Conservation (phyloP, 2,797 vertebrate genomes). For the Scyliorhinus canicula region DNA sequence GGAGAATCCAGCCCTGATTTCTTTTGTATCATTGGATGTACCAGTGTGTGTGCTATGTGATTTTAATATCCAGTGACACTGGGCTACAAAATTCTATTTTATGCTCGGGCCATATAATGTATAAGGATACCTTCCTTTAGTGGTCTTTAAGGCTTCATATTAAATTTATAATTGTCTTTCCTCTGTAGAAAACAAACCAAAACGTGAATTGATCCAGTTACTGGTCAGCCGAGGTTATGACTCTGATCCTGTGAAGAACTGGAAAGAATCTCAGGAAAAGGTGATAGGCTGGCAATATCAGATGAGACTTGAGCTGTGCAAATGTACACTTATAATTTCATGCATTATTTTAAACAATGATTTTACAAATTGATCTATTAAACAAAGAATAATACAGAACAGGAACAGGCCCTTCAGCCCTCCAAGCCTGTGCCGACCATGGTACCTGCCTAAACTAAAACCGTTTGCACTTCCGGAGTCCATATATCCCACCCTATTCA, state of each 20-base stretch:
- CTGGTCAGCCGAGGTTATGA: conserved; percentile 86
- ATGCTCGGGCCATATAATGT: not conserved
- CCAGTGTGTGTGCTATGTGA: no score
- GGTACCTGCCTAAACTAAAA: no score
- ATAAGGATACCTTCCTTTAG: not conserved
- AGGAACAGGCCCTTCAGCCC: no score
- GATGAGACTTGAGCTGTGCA: not conserved
- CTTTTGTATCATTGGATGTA: not conserved
- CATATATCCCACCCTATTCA: no score
- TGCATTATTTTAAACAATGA: not conserved
- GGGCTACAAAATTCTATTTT: not conserved
- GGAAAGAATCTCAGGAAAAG: conserved; percentile 89
- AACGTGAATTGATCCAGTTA: conserved; percentile 88
- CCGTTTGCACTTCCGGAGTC: no score
- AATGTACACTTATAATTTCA: not conserved
- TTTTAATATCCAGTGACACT: not conserved
- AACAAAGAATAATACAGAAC: no score
- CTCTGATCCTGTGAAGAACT: conserved; percentile 87
- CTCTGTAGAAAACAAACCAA: conserved; percentile 87
- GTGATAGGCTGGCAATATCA: conserved; percentile 49
- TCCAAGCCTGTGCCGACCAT: no score
- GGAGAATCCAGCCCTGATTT: no score
- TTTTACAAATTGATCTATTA: not conserved
- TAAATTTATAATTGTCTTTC: not conserved
- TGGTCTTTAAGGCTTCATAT: not conserved